Evolutionary conservation across 2,113 vertebrate species (phyloP).

Genomic region (Morphnarchus princeps): DNA sequence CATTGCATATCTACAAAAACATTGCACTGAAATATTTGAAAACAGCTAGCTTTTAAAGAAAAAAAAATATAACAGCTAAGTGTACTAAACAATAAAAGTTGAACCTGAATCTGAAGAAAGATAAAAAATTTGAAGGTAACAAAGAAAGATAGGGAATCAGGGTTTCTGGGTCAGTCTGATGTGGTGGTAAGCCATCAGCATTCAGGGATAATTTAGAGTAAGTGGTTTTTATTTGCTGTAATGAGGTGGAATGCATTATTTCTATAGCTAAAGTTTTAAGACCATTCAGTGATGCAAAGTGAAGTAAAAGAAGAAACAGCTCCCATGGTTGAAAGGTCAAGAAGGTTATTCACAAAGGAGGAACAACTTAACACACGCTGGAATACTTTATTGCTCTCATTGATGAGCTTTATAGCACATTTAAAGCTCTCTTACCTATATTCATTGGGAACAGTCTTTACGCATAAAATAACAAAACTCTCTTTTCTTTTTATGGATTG

Average conservation of each 20-base stretch:
- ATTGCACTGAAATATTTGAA: slow-evolving; percentile 57
- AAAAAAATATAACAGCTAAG: slow-evolving; percentile 11
- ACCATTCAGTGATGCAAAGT: background rate
- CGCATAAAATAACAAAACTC: background rate
- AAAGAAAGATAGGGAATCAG: background rate
- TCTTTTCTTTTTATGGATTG: background rate
- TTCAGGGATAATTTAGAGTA: background rate
- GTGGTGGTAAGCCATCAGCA: background rate
- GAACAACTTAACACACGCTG: background rate
- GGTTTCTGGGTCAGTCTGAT: background rate
- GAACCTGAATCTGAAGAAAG: background rate
- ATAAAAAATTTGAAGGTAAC: background rate
- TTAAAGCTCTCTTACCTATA: background rate
- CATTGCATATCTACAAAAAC: slow-evolving; percentile 20
- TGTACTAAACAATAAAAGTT: background rate
- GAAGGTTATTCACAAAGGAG: background rate
- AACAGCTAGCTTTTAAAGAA: slow-evolving; percentile 13
- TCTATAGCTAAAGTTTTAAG: background rate
- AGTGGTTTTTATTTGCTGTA: background rate
- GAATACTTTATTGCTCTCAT: background rate
- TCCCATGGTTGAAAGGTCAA: background rate
- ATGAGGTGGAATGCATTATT: background rate
- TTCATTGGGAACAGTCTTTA: background rate
- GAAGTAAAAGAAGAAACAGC: background rate
- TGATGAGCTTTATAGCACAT: background rate